Base-by-base conservation (phyloP, 1,140 invertebrate species). In the Notospermus geniculatus region DNA sequence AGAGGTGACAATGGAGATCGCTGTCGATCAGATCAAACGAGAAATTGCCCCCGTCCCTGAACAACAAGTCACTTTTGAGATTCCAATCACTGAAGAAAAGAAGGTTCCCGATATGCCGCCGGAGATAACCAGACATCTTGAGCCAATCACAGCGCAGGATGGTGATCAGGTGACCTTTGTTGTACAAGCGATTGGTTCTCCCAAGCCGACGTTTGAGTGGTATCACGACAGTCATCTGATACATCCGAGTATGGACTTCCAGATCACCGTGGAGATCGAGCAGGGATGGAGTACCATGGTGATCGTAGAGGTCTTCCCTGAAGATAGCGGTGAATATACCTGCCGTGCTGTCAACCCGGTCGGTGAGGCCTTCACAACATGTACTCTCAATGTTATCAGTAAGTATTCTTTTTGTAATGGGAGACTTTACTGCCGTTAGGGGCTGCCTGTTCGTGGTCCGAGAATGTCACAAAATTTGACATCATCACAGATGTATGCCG, bases 241-340 rank as follows among this genome's bases (percentile, higher is more conserved):
- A 22, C 57, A 74, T 45, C 71, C 72, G 17, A 78, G 67, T 27
- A 57, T 65, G 5, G 76, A 78, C 52, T 78, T 80, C 64, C 70
- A 78, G 55, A 75, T 80, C 11, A 67, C 56, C 15, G 69, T 78
- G 19, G 74, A 81, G 59, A 63, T 69, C 43, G 62, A 67, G 28
- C 70, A 65, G 50, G 70, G 70, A 17, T 71, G 72, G 43, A 75
- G 73, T 64, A 67, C 72, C 53, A 67, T 80, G 32, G 68, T 77
- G 28, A 79, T 80, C 57, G 60, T 77, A 13, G 79, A 80, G 57
- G 77, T 80, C 1, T 80, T 80, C 69, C 79, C 79, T 23, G 75
- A 85, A 19, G 96, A 99, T 82, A 90, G 89, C 29, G 97, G 95
- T n/a, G 85, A 86, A 25, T 99, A 98, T 81, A 89, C 89, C 46